A percentile compares a stretch with the other conserved stretches of the same genome.
Conservation (phyloP, 1,140 invertebrate genomes). For the Penaeus vannamei region DNA sequence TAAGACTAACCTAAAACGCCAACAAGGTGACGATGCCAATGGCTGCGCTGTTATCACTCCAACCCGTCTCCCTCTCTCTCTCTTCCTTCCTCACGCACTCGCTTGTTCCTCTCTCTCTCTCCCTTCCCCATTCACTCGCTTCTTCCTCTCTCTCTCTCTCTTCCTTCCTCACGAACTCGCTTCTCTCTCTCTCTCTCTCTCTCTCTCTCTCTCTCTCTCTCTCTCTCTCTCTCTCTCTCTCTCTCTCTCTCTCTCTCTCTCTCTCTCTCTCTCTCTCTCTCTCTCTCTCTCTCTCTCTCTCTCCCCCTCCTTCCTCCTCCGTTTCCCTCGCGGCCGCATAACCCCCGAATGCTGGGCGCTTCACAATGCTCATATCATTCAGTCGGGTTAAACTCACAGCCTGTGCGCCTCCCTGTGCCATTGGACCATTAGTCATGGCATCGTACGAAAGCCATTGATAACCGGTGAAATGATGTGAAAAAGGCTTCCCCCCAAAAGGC, state of each 20-base stretch:
- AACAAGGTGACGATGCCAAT: too few relatives aligned
- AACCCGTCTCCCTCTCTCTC: conserved; percentile 13
- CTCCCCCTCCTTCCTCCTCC: not conserved
- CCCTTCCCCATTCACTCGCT: too few relatives aligned
- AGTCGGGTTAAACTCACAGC: not conserved
- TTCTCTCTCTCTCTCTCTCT: not conserved
- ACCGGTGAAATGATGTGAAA: conserved; percentile 40
- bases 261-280: conserved; percentile 37
- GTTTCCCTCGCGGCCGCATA: too few relatives aligned
- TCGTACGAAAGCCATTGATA: conserved; percentile 39
- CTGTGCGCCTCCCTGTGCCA: not conserved
- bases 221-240: not conserved
- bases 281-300: conserved; percentile 9
- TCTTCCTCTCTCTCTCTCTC: not conserved
- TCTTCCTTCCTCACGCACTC: too few relatives aligned
- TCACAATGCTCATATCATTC: too few relatives aligned
- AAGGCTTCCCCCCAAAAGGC: not conserved
- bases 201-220: too few relatives aligned
- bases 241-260: conserved; percentile 13
- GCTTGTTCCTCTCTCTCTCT: not conserved
- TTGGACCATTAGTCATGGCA: conserved; percentile 22
- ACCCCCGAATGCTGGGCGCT: too few relatives aligned
- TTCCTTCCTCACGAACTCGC: not conserved
- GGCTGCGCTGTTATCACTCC: too few relatives aligned
- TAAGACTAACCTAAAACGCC: too few relatives aligned